Conservation (phyloP, 2,797 vertebrate species). For the Gymnoscopelus microlampas region DNA sequence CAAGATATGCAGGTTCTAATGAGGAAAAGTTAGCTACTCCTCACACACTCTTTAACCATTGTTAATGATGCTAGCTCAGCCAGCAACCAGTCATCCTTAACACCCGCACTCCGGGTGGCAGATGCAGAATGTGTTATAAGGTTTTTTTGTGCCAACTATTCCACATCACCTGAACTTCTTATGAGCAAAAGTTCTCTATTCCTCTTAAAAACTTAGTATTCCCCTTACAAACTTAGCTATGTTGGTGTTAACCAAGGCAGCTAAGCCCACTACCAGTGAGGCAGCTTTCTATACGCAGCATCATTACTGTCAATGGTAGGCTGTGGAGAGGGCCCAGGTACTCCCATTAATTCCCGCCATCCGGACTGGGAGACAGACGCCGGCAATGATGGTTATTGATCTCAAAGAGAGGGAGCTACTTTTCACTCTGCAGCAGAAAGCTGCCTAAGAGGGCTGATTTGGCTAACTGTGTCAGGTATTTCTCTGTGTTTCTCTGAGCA, state of each 20-base stretch:
- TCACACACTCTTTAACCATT: too few species aligned
- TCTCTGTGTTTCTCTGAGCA: slow-evolving; percentile 17
- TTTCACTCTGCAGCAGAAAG: slow-evolving; percentile 39
- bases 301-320: slow-evolving; percentile 60
- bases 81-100: too few species aligned
- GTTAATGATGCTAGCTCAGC: too few species aligned
- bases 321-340: slow-evolving; percentile 55
- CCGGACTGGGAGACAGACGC: slow-evolving; percentile 66
- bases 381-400: slow-evolving; percentile 83
- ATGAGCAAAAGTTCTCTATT: slow-evolving; percentile 25
- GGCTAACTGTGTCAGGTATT: slow-evolving; percentile 48
- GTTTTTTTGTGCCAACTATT: slow-evolving; percentile 4
- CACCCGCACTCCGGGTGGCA: too few species aligned
- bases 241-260: slow-evolving; percentile 23
- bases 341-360: slow-evolving; percentile 70
- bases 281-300: slow-evolving; percentile 58
- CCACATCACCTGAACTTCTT: slow-evolving; percentile 2
- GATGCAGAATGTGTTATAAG: neutral
- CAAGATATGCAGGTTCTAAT: too few species aligned
- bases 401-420: slow-evolving; percentile 65
- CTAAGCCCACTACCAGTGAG: slow-evolving; percentile 41
- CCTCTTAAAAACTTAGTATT: neutral
- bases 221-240: neutral
- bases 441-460: slow-evolving; percentile 30
- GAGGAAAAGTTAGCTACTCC: too few species aligned